Conservation (phyloP, 2,113 vertebrate species). For the Atractosteus spatula region DNA sequence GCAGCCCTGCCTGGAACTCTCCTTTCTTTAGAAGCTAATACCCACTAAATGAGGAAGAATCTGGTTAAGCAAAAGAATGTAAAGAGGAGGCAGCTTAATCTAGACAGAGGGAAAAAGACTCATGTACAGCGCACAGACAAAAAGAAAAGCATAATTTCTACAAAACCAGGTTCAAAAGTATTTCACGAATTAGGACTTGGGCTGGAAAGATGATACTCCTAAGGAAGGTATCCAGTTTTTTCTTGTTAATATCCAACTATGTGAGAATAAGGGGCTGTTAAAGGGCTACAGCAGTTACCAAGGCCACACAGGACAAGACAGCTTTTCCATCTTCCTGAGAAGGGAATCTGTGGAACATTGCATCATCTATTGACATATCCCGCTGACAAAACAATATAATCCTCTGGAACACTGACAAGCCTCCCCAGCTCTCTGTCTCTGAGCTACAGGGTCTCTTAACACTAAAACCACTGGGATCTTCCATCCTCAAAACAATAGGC, state of each 20-base stretch:
- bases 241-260: background rate
- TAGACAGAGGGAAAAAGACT: background rate
- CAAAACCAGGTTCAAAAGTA: background rate
- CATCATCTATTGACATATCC: background rate
- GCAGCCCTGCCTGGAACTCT: no score
- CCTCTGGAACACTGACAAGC: background rate
- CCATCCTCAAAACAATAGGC: background rate
- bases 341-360: constrained; percentile 6
- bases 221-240: background rate
- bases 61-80: background rate
- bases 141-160: background rate
- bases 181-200: no score
- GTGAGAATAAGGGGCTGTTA: background rate
- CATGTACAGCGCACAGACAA: background rate
- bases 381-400: constrained; percentile 6
- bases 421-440: background rate
- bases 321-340: background rate
- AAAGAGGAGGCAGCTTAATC: background rate
- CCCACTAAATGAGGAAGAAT: background rate
- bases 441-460: background rate
- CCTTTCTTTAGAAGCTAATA: no score
- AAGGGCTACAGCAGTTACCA: background rate
- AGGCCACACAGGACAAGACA: background rate
- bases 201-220: background rate
- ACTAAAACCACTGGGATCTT: background rate